Evolutionary conservation across 2,888 invertebrate species (phyloP).

Genomic region (Mycogona germanica): DNA sequence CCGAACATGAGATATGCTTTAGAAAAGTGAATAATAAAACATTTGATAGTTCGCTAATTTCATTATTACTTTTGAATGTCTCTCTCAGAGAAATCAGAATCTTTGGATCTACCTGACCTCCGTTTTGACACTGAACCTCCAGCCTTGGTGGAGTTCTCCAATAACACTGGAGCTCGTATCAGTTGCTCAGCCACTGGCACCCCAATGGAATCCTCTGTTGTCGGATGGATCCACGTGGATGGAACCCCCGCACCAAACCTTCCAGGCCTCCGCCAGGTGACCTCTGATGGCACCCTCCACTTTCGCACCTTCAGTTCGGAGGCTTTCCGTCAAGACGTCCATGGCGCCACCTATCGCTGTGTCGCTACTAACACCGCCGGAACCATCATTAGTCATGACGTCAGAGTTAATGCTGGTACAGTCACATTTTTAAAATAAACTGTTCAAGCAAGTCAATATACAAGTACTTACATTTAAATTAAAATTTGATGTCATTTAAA

Average conservation of each 20-base stretch:
- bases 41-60: too few species aligned
- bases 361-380: background rate
- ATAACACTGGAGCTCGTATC: slow-evolving; percentile 11
- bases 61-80: too few species aligned
- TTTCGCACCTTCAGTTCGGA: slow-evolving; percentile 10
- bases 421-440: background rate
- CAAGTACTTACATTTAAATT: too few species aligned
- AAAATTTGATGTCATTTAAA: too few species aligned
- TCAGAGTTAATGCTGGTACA: slow-evolving; percentile 11
- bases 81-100: background rate
- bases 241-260: slow-evolving; percentile 5
- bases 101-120: background rate
- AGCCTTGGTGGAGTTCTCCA: slow-evolving; percentile 11
- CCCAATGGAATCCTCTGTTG: background rate
- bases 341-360: slow-evolving; percentile 6
- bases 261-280: slow-evolving; percentile 1
- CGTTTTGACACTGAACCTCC: slow-evolving; percentile 7
- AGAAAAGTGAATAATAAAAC: too few species aligned
- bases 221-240: slow-evolving; percentile 7
- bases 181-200: slow-evolving; percentile 3
- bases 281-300: slow-evolving; percentile 11
- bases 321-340: slow-evolving; percentile 16
- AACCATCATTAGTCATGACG: slow-evolving; percentile 5
- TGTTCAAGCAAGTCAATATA: too few species aligned
- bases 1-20: too few species aligned